Evolutionary conservation across 2,113 vertebrate species (phyloP), one percentile per base, ranked within the genome.

Genomic region (Ochotona curzoniae): DNA sequence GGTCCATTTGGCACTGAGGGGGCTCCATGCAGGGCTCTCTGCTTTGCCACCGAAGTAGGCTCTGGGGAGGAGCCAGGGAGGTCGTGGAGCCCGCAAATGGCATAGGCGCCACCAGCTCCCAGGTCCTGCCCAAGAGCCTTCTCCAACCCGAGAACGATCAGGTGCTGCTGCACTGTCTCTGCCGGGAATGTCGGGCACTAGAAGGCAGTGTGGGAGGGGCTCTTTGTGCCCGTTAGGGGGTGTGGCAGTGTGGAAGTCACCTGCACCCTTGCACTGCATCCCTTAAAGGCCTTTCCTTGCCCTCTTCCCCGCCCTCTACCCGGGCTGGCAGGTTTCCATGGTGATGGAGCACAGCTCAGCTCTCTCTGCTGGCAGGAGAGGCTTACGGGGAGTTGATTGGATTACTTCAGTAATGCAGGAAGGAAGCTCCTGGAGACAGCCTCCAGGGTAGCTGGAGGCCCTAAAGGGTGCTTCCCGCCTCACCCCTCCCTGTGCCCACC

Each of bases 251-350:
- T 82, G 78, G 63, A 51, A 88, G 66, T 84, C 79, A 94, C 90
- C 83, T 69, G 60, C 76, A 73, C 32, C 60, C 61, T 32, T 49
- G 69, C 60, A 85, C 78, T n/a, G 7, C 91, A 73, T 87, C 80
- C 82, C 95, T 96, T 97, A 95, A 96, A 97, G 79, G 81, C 91
- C 70, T 20, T 69, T 66, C 38, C 54, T 89, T 1, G 0, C 60
- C 54, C 57, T 63, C 83, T 75, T 69, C 70, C 54, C 57, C 66
- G 94, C 93, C 66, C 93, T 91, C 67, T 88, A 44, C 38, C 38
- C 38, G 4, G 89, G 83, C 91, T 85, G 93, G 87, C 32, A 26
- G 64, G 96, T 97, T 96, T 94, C 96, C 94, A 96, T 96, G 95
- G 96, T 92, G 83, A 97, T 78, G 51, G 79, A 92, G 71, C 89